Evolutionary conservation across 2,888 invertebrate genomes (phyloP).

Genomic region (Yponomeuta malinellus): DNA sequence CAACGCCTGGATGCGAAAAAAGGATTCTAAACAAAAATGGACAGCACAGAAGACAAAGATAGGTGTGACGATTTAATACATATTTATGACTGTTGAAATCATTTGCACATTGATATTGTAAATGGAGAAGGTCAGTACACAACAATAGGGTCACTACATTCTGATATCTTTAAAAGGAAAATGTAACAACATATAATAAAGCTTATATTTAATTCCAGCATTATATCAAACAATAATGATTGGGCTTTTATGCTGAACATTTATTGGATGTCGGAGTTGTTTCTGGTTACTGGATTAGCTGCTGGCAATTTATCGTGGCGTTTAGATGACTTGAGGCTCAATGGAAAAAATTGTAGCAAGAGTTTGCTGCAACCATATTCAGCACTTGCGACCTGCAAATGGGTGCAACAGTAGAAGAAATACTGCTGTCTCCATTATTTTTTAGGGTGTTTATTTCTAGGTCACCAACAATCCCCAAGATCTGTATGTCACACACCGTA

Average conservation of each 20-base stretch:
- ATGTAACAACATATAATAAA: slow-evolving; percentile 65
- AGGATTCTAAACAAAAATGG: slow-evolving; percentile 19
- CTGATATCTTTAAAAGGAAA: slow-evolving; percentile 52
- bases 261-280: slow-evolving; percentile 67
- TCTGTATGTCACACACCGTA: slow-evolving; percentile 41
- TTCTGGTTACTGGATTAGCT: slow-evolving; percentile 53
- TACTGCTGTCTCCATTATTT: slow-evolving; percentile 39
- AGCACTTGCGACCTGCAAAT: neutral
- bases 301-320: slow-evolving; percentile 42
- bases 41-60: slow-evolving; percentile 24
- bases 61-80: slow-evolving; percentile 17
- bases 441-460: slow-evolving; percentile 75
- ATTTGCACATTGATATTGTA: slow-evolving; percentile 42
- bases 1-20: slow-evolving; percentile 22
- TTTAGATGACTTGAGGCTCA: slow-evolving; percentile 60
- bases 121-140: slow-evolving; percentile 68
- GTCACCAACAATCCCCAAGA: slow-evolving; percentile 61
- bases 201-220: slow-evolving; percentile 75
- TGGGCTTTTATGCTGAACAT: slow-evolving; percentile 68
- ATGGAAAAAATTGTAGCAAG: slow-evolving; percentile 41
- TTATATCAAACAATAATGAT: slow-evolving; percentile 63
- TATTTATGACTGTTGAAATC: slow-evolving; percentile 30
- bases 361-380: neutral
- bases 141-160: slow-evolving; percentile 55
- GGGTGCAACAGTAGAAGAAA: neutral